phyloP scores from a whole-genome alignment of 2,888 invertebrate genomes.

The Colostygia pectinataria region DNA sequence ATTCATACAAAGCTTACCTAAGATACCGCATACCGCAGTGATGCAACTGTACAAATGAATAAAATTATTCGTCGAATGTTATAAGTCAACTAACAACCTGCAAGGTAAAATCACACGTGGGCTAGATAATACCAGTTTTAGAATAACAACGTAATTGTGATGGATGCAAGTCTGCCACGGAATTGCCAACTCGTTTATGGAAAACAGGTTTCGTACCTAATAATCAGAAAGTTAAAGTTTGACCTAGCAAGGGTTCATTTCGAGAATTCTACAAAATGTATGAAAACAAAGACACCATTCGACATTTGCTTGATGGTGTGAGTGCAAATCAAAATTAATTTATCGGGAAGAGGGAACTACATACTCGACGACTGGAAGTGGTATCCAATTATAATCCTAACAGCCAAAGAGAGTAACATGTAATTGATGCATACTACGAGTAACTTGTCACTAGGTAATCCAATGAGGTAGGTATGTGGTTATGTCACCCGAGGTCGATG shows the following conservation, averaged over 20 bases:
- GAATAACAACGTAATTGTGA: constrained; percentile 19
- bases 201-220: constrained; percentile 12
- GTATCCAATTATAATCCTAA: constrained; percentile 28
- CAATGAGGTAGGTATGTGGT: constrained; percentile 41
- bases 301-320: too few species aligned
- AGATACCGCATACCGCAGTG: constrained; percentile 23
- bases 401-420: constrained; percentile 30
- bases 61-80: constrained; percentile 10
- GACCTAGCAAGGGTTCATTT: constrained; percentile 5
- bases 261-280: not conserved
- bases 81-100: constrained; percentile 6
- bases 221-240: constrained; percentile 11
- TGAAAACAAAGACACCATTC: not conserved
- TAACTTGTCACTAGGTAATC: constrained; percentile 59
- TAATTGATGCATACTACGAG: constrained; percentile 55
- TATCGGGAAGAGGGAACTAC: too few species aligned
- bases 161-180: constrained; percentile 22
- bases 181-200: constrained; percentile 18
- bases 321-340: too few species aligned
- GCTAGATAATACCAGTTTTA: constrained; percentile 24
- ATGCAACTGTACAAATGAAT: constrained; percentile 14
- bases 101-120: constrained; percentile 12
- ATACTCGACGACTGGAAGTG: constrained; percentile 23
- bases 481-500: constrained; percentile 62
- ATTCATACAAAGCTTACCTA: constrained; percentile 17